A percentile compares a stretch with the other conserved stretches of the same genome.
phyloP scores from a whole-genome alignment of 2,888 invertebrate species.

The Anticlea derivata region DNA sequence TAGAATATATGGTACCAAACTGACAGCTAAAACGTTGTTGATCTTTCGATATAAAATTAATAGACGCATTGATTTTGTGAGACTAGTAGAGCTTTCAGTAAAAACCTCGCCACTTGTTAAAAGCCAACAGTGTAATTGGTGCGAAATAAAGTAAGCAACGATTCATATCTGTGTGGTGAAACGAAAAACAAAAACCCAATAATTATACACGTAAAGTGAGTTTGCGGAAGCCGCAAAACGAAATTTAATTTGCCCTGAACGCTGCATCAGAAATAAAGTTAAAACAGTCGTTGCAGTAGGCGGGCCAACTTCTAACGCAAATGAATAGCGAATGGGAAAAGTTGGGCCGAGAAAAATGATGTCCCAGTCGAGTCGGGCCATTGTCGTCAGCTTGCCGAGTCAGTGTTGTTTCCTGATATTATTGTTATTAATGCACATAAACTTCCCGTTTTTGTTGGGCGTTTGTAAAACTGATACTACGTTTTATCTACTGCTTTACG shows the following conservation, averaged over 20 bases:
- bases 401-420: constrained; percentile 65
- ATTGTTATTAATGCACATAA: constrained; percentile 71
- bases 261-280: constrained; percentile 84
- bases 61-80: no score
- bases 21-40: no score
- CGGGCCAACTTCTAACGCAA: constrained; percentile 82
- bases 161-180: constrained; percentile 60
- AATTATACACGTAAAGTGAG: constrained; percentile 78
- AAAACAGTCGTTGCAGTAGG: constrained; percentile 82
- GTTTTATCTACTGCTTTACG: constrained; percentile 4
- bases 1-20: no score
- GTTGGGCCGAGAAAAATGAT: constrained; percentile 82
- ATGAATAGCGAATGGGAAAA: constrained; percentile 84
- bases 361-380: constrained; percentile 70
- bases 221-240: constrained; percentile 82
- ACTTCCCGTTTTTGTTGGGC: constrained; percentile 31
- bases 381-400: constrained; percentile 60
- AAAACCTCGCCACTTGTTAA: no score
- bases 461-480: constrained; percentile 20
- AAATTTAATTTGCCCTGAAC: constrained; percentile 84
- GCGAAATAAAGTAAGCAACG: constrained; percentile 60
- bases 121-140: constrained; percentile 37
- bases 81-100: no score
- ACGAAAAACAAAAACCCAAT: constrained; percentile 62
- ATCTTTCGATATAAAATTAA: no score